These are phyloP conservation scores for Apodemus speciosus DNA, from an alignment of 2,113 vertebrate genomes.

Conservation along the genomic window DNA sequence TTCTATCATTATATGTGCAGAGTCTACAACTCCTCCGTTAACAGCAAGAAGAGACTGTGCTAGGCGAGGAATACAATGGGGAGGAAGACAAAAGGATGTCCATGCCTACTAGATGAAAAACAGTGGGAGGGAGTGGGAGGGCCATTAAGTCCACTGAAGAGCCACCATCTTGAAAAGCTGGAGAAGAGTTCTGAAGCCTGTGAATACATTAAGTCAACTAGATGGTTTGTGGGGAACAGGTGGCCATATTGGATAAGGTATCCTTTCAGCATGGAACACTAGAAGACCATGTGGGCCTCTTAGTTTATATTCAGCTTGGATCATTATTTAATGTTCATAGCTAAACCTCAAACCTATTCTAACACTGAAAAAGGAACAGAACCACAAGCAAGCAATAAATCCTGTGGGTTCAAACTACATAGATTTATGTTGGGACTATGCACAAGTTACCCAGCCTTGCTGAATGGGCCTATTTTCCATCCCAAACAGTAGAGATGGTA, in stretches of 20 bases:
- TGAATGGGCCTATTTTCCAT: neutral
- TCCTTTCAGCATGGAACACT: neutral
- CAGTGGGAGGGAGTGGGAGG: accelerated
- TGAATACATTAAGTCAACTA: neutral
- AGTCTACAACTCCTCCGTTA: neutral
- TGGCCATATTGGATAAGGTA: neutral
- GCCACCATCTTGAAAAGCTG: neutral
- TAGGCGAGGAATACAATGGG: neutral
- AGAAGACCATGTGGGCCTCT: neutral
- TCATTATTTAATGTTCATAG: neutral
- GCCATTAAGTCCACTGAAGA: neutral
- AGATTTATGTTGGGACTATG: neutral
- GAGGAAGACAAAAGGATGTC: neutral
- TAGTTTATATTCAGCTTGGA: neutral
- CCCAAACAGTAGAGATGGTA: neutral
- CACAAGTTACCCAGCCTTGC: neutral
- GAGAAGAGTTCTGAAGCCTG: neutral
- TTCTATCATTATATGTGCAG: neutral
- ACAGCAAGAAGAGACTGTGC: neutral
- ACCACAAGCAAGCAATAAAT: neutral
- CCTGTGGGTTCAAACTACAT: neutral
- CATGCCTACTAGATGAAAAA: neutral
- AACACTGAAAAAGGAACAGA: neutral
- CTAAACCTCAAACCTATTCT: neutral
- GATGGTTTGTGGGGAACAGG: neutral